phyloP scores from a whole-genome alignment of 2,797 vertebrate species.

The Onychomys arenicola region DNA sequence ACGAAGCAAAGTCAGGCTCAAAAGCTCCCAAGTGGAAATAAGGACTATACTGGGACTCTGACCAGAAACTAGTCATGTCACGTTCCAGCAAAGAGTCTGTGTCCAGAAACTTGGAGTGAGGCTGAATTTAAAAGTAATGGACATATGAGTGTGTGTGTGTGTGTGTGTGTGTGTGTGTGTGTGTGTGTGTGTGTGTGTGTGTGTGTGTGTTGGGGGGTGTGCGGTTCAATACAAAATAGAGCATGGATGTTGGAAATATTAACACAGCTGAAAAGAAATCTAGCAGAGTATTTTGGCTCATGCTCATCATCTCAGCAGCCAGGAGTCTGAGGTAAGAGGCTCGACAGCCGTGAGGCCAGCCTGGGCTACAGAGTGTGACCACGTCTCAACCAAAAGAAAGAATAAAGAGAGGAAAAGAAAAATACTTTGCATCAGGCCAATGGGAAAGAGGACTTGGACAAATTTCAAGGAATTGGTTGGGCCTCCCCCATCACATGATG shows the following conservation, averaged over 20 bases:
- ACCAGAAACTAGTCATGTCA: neutral
- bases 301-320: neutral
- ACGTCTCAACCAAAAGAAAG: neutral
- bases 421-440: neutral
- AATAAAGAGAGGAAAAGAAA: neutral
- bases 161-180: neutral
- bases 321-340: neutral
- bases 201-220: neutral
- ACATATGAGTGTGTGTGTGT: neutral
- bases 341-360: too few relatives aligned
- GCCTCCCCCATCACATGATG: neutral
- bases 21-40: neutral
- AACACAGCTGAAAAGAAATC: neutral
- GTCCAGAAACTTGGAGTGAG: neutral
- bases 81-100: neutral
- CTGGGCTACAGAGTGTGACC: neutral
- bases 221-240: neutral
- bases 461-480: neutral
- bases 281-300: neutral
- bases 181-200: neutral
- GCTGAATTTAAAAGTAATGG: neutral
- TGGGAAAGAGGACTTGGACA: neutral
- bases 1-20: neutral
- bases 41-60: neutral
- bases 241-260: neutral